Evolutionary conservation across 2,888 invertebrate species (phyloP).

Genomic region (Apotomis betuletana): DNA sequence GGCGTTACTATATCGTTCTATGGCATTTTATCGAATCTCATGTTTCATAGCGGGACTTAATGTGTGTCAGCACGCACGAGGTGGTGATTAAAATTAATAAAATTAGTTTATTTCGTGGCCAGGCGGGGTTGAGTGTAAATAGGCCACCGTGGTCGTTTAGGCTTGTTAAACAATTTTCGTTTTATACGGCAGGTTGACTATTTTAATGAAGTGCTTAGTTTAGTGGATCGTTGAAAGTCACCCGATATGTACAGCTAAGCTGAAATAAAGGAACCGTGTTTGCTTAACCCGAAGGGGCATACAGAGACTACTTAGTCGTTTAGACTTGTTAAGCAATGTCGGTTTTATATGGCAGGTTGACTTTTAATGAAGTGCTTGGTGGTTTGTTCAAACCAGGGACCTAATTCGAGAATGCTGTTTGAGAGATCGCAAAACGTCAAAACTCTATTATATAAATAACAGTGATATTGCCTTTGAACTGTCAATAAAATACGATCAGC

Average conservation of each 20-base stretch:
- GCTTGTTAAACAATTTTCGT: conserved; percentile 39
- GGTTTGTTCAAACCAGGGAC: too few species aligned
- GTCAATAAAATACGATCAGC: too few species aligned
- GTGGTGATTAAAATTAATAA: conserved; percentile 81
- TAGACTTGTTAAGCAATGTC: conserved; percentile 38
- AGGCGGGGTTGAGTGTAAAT: conserved; percentile 52
- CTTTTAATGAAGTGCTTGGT: conserved; percentile 30
- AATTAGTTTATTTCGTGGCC: conserved; percentile 63
- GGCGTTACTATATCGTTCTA: conserved; percentile 58
- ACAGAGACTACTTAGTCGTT: conserved; percentile 51
- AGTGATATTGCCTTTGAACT: too few species aligned
- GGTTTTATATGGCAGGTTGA: conserved; percentile 28
- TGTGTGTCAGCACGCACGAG: conserved; percentile 75
- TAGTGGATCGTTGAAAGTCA: neutral
- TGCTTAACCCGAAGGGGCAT: too few species aligned
- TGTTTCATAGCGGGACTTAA: conserved; percentile 75
- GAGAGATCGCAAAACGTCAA: too few species aligned
- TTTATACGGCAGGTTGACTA: conserved; percentile 27
- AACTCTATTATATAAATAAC: too few species aligned
- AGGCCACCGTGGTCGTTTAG: conserved; percentile 48
- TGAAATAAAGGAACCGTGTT: too few species aligned
- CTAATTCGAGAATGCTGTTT: too few species aligned
- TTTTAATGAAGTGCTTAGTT: conserved; percentile 32
- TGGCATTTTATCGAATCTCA: conserved; percentile 72
- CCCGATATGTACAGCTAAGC: neutral